phyloP scores from a whole-genome alignment of 2,797 vertebrate genomes.

The Gadopsis bispinosus region DNA sequence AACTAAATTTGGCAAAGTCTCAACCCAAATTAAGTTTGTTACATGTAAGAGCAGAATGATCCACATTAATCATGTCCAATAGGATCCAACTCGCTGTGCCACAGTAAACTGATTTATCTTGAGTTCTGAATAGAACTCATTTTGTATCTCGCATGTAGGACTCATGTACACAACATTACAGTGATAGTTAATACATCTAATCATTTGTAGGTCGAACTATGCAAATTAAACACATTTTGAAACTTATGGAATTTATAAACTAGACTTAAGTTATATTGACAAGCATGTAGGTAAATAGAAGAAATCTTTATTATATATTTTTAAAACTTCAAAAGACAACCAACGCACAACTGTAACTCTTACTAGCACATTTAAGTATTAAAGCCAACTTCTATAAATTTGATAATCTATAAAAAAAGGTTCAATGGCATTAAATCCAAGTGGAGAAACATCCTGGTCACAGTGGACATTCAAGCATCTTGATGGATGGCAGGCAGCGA shows the following conservation, averaged over 20 bases:
- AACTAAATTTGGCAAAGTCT: background rate
- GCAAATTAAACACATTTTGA: background rate
- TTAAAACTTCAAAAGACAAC: slow-evolving; percentile 17
- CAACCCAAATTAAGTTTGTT: background rate
- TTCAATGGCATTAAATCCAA: background rate
- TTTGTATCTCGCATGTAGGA: background rate
- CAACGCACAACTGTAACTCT: background rate
- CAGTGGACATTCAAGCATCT: background rate
- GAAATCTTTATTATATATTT: slow-evolving; percentile 59
- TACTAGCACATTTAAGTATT: background rate
- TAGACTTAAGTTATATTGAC: background rate
- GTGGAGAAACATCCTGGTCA: background rate
- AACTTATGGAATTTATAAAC: background rate
- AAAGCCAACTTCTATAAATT: background rate
- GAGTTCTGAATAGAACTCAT: too few species aligned
- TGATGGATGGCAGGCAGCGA: slow-evolving; percentile 36
- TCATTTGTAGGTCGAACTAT: background rate
- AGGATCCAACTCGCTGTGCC: background rate
- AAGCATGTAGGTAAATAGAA: background rate
- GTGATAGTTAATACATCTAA: background rate
- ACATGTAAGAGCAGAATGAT: background rate
- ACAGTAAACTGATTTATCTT: background rate
- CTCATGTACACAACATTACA: background rate
- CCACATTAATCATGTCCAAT: background rate
- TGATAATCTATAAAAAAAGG: background rate